Base-by-base conservation (phyloP, 2,797 vertebrate genomes). In the Poecilia velifera region DNA sequence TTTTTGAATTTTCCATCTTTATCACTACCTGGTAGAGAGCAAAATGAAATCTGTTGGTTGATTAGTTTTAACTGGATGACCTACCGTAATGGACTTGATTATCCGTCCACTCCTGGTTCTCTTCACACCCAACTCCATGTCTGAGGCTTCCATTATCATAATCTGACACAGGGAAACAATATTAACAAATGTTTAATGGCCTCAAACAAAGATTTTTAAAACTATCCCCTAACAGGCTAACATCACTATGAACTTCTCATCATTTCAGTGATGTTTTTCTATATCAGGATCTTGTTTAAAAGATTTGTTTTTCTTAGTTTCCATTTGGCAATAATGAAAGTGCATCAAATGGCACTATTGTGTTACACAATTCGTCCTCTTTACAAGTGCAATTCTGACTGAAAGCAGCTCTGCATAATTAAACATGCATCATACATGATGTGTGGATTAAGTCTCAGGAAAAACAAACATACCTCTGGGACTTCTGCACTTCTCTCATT, bases 101-200 rank as follows among this genome's bases (percentile, higher is more conserved):
- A 95, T 83, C 78, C 93, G 96, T 46, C 97, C 97, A 80, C 97
- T 98, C 85, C 97, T 96, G 80, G 97, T 97, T 93, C 94, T 97
- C 91, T 95, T 96, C 86, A 93, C 85, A 9, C 91, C 87, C 80
- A 96, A 34, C 55, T 94, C 90, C 81, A 95, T 88, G 75, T 95
- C 90, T 74, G 95, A 94, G 0, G 96, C 96, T 87, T 92, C 94
- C 79, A 47, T 93, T 80, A 95, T 94, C 87, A 96, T 86, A 39
- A 87, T 83, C 95, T 96, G 86, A 90, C 82, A 80, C 85, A 73
- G 71, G 77, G 82, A 85, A 93, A 47, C 89, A 68, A 87, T 28
- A 34, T 18, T 31, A 36, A 47, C 0, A 20, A 51, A 73, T 4
- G 34, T 70, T 43, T 78, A 82, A 57, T 47, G 43, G 51, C 7